Base-by-base conservation (phyloP, 1,140 invertebrate genomes). In the Anastatus disparis region DNA sequence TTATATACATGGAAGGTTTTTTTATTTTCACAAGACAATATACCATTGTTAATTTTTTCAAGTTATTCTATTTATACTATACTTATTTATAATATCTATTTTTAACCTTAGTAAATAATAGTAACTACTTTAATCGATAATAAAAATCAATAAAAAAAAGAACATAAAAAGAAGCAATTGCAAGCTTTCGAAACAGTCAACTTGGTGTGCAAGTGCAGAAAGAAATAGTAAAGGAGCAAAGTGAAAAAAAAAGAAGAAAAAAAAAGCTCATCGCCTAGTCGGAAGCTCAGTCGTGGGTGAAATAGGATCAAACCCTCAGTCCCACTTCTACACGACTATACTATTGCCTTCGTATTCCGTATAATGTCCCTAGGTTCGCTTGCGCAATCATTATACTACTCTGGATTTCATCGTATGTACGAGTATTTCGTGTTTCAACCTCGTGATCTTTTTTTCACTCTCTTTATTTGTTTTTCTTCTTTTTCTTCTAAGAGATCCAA, bases 211-310 rank as follows among this genome's bases (percentile, higher is more conserved):
- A 15, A 17, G 15, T 4, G 42, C 42, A 44, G 42, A 44, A n/a
- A 44, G 42, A 44, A 15, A 44, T 7, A 44, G 42, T 3, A 35
- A 35, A 10, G 31, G 31, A 35, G 31, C 4, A 40, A 15, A 58
- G 2, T 0, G 29, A 38, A 8, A 13, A 24, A 53, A 26, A 35
- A 17, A 52, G 1, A 15, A 48, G n/a, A 38, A 17, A 63, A 27
- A 29, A 38, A 63, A 63, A 63, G 44, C 20, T 50, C 44, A 35
- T 50, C 46, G 46, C 29, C 27, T 20, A 24, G 70, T 48, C 44
- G 20, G 55, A 71, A 72, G 50, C 52, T 67, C 64, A 72, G 46
- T 55, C 63, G 59, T 65, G 64, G 58, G 64, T 67, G 48, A 72
- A 67, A 71, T 66, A 66, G 70, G 63, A 71, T 71, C 70, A 66